Conservation (phyloP, 2,888 invertebrate species). For the Pasiphila rectangulata region DNA sequence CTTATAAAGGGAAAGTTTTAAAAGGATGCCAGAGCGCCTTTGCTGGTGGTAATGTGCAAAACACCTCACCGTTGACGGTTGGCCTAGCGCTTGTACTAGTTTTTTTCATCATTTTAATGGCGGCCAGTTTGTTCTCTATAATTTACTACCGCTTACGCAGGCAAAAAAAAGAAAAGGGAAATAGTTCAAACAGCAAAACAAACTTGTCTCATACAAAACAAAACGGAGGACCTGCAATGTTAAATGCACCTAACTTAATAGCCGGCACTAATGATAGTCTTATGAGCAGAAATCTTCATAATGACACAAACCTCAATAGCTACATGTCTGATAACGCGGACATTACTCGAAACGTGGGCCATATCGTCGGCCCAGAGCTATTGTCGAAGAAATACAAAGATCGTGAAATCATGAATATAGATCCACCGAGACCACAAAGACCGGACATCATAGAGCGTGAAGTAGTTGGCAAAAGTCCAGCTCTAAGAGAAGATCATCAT, state of each 20-base stretch:
- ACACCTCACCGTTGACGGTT: constrained; percentile 93
- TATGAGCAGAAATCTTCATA: constrained; percentile 85
- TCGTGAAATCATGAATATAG: constrained; percentile 87
- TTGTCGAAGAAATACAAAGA: constrained; percentile 94
- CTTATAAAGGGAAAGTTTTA: constrained; percentile 86
- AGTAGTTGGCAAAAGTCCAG: constrained; percentile 91
- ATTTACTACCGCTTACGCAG: constrained; percentile 94
- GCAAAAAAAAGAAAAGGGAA: constrained; percentile 92
- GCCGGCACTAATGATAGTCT: constrained; percentile 85
- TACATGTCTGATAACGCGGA: constrained; percentile 88
- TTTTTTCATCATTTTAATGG: constrained; percentile 93
- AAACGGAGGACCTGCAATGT: constrained; percentile 85
- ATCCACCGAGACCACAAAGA: constrained; percentile 89
- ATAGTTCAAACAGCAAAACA: constrained; percentile 82
- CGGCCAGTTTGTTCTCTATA: constrained; percentile 94
- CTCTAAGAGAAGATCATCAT: constrained; percentile 88
- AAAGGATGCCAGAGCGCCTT: constrained; percentile 88
- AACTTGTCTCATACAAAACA: constrained; percentile 89
- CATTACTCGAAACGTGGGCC: constrained; percentile 87
- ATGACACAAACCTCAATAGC: constrained; percentile 85
- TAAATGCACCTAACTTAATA: constrained; percentile 85
- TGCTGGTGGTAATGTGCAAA: constrained; percentile 88
- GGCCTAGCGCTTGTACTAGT: constrained; percentile 96
- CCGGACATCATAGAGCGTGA: constrained; percentile 97
- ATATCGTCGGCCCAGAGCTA: constrained; percentile 91